These are phyloP conservation scores for Eupsilia transversa DNA, from an alignment of 2,888 invertebrate species.

Conservation along the genomic window DNA sequence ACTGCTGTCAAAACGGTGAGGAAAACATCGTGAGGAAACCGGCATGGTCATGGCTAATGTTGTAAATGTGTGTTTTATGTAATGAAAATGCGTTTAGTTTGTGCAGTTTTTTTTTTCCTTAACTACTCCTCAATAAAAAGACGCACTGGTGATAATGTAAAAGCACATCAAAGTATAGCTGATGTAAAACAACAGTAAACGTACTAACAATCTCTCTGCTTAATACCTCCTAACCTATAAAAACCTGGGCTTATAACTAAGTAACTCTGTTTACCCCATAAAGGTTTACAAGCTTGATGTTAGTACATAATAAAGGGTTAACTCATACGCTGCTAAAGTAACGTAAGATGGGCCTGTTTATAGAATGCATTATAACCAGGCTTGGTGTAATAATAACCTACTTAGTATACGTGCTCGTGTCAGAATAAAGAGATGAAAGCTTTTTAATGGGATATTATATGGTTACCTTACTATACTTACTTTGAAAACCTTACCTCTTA, in stretches of 20 bases:
- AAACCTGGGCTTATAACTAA: conserved; percentile 10
- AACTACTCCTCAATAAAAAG: background rate
- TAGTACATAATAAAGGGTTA: conserved; percentile 48
- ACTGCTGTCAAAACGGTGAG: too few species aligned
- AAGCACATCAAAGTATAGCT: background rate
- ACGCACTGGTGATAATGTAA: background rate
- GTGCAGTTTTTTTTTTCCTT: too few species aligned
- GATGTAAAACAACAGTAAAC: background rate
- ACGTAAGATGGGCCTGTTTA: conserved; percentile 22
- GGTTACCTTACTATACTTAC: background rate
- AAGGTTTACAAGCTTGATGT: conserved; percentile 42
- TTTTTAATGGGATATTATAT: conserved; percentile 26
- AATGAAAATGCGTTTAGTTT: too few species aligned
- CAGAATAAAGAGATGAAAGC: conserved; percentile 35
- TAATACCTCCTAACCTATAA: conserved; percentile 16
- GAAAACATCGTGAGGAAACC: too few species aligned
- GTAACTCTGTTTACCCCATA: conserved; percentile 49
- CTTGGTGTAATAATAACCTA: conserved; percentile 28
- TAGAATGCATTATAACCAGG: conserved; percentile 21
- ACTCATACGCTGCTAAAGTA: conserved; percentile 17
- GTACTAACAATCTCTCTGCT: conserved; percentile 6
- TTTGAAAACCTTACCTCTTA: too few species aligned
- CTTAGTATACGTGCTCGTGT: background rate
- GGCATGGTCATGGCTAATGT: too few species aligned
- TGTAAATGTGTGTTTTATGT: too few species aligned